Evolutionary conservation across 2,888 invertebrate genomes (phyloP).

Genomic region (Halictus quadricinctus): DNA sequence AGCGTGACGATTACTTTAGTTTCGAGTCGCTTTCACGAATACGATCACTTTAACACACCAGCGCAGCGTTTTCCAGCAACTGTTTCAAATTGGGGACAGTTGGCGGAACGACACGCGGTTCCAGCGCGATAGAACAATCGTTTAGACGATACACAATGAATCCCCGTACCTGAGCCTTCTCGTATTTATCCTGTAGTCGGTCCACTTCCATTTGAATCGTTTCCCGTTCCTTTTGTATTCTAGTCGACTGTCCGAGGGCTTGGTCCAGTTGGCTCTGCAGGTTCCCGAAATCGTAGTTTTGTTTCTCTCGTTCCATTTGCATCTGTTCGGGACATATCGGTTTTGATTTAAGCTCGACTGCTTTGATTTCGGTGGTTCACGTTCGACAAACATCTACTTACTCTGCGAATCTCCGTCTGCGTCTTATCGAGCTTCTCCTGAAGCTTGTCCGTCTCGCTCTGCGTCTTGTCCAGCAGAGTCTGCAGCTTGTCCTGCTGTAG

Average conservation of each 20-base stretch:
- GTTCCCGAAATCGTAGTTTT: conserved; percentile 94
- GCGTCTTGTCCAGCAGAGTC: conserved; percentile 93
- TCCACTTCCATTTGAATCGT: conserved; percentile 92
- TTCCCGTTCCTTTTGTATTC: conserved; percentile 95
- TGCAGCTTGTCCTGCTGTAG: conserved; percentile 96
- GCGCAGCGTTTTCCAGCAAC: too few relatives aligned
- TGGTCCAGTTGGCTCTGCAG: conserved; percentile 96
- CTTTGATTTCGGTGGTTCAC: background rate
- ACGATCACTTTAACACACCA: background rate
- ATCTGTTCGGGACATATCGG: conserved; percentile 83
- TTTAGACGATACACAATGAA: background rate
- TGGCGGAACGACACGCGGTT: too few relatives aligned
- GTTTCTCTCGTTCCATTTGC: conserved; percentile 95
- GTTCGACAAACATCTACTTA: conserved; percentile 72
- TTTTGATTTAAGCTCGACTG: background rate
- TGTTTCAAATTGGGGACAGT: background rate
- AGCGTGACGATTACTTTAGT: background rate
- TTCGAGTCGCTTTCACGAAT: background rate
- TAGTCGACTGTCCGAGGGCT: conserved; percentile 92
- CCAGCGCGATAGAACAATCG: background rate
- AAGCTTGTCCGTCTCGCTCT: conserved; percentile 94
- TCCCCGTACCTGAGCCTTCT: conserved; percentile 91
- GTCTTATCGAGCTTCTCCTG: conserved; percentile 94
- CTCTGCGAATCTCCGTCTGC: conserved; percentile 91
- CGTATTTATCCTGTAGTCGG: conserved; percentile 93